phyloP scores from a whole-genome alignment of 2,797 vertebrate species.

The Danio jaintianensis region DNA sequence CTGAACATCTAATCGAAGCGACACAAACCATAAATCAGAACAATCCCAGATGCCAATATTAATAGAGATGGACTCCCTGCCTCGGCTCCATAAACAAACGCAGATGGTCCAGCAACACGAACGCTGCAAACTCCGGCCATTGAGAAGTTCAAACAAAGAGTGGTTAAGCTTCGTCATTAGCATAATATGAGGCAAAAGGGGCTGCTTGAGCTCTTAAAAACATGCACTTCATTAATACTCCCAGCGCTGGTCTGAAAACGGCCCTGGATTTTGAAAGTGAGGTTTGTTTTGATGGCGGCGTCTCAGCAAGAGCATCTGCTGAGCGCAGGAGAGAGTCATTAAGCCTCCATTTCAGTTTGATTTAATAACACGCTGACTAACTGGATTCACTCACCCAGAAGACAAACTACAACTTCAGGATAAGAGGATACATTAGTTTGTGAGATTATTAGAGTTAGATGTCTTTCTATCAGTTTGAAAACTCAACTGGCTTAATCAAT shows the following conservation, averaged over 20 bases:
- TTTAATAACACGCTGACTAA: conserved; percentile 79
- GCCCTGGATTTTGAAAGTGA: conserved; percentile 51
- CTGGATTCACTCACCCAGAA: conserved; percentile 74
- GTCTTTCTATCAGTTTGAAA: background rate
- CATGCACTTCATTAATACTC: conserved; percentile 34
- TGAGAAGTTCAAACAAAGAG: conserved; percentile 25
- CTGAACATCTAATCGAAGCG: conserved; percentile 51
- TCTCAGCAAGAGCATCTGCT: conserved; percentile 62
- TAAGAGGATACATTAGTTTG: background rate
- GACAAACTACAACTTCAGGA: conserved; percentile 71
- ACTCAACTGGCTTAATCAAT: background rate
- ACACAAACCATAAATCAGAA: conserved; percentile 62
- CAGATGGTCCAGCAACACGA: conserved; percentile 54
- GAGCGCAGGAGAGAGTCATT: conserved; percentile 76
- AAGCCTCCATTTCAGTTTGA: conserved; percentile 76
- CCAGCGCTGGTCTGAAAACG: conserved; percentile 44
- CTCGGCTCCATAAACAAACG: conserved; percentile 63
- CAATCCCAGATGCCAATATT: conserved; percentile 63
- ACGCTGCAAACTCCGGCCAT: conserved; percentile 28
- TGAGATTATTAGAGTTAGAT: background rate
- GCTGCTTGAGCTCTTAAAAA: conserved; percentile 35
- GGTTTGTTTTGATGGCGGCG: conserved; percentile 52
- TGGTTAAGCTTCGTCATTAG: conserved; percentile 21
- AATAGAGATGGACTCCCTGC: conserved; percentile 61
- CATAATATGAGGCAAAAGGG: conserved; percentile 21